Evolutionary conservation across 2,888 invertebrate genomes (phyloP).

Genomic region (Andrena marginata): DNA sequence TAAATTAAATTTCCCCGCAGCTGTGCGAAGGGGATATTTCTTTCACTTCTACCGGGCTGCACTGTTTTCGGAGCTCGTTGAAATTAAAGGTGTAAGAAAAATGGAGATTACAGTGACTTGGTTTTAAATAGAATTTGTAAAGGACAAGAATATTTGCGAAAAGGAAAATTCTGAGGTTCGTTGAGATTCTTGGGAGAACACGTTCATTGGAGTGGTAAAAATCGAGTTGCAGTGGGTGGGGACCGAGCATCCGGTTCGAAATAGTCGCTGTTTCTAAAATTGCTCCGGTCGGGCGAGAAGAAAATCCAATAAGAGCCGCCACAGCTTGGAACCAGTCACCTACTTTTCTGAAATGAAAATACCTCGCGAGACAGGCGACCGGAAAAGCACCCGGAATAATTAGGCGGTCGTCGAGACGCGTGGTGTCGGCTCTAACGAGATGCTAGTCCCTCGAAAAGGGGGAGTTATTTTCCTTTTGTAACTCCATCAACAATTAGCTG

Average conservation of each 20-base stretch:
- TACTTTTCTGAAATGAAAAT: slow-evolving; percentile 34
- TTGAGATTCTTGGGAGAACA: not conserved
- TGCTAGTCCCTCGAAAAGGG: slow-evolving; percentile 5
- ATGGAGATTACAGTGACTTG: not conserved
- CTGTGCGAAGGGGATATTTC: not conserved
- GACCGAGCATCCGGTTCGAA: slow-evolving; percentile 26
- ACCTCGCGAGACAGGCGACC: slow-evolving; percentile 4
- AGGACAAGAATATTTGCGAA: not conserved
- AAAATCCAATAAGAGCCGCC: slow-evolving; percentile 32
- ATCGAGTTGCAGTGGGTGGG: not conserved
- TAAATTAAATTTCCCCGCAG: slow-evolving; percentile 19
- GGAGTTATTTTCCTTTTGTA: slow-evolving; percentile 9
- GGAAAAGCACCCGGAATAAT: slow-evolving; percentile 25
- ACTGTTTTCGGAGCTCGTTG: not conserved
- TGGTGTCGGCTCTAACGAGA: slow-evolving; percentile 6
- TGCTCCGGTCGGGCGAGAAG: slow-evolving; percentile 4
- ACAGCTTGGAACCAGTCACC: slow-evolving; percentile 3
- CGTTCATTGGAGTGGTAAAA: not conserved
- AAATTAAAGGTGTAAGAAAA: not conserved
- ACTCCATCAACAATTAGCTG: not conserved
- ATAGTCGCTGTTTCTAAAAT: slow-evolving; percentile 40
- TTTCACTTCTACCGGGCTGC: not conserved
- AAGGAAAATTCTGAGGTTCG: not conserved
- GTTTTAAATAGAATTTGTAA: not conserved
- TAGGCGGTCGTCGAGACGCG: slow-evolving; percentile 8